phyloP scores from a whole-genome alignment of 2,113 vertebrate species.

The Monopterus albus region DNA sequence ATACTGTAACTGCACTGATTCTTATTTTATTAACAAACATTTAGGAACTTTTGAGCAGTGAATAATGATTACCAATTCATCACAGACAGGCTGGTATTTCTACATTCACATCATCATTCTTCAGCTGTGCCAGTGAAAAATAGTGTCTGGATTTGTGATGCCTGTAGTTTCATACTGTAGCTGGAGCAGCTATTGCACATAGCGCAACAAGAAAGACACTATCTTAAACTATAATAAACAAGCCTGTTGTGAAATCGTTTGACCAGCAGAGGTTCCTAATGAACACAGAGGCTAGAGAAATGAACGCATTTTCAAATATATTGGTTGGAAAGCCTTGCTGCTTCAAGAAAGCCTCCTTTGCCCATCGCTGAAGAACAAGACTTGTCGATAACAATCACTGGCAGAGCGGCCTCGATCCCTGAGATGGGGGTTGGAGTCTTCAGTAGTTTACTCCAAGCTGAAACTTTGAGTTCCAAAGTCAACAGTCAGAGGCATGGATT shows the following conservation, averaged over 20 bases:
- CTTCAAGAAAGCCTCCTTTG: not conserved
- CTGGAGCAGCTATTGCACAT: not conserved
- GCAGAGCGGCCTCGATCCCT: constrained; percentile 9
- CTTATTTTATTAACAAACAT: no score
- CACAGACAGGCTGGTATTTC: no score
- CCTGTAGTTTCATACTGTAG: not conserved
- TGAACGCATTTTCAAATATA: not conserved
- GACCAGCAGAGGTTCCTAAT: constrained; percentile 6
- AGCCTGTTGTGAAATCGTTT: not conserved
- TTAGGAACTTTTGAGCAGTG: no score
- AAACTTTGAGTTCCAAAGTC: constrained; percentile 60
- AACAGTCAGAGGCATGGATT: constrained; percentile 59
- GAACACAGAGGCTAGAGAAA: not conserved
- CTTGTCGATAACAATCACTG: constrained; percentile 32
- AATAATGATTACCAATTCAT: no score
- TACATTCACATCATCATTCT: no score
- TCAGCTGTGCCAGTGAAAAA: no score
- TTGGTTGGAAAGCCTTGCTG: not conserved
- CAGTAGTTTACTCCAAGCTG: constrained; percentile 11
- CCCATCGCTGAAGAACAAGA: constrained; percentile 17
- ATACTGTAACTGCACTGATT: no score
- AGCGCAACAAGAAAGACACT: not conserved
- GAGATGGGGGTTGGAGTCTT: constrained; percentile 15
- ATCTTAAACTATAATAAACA: not conserved
- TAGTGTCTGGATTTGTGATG: no score